Base-by-base conservation (phyloP, 2,888 invertebrate genomes). In the Tuta absoluta region DNA sequence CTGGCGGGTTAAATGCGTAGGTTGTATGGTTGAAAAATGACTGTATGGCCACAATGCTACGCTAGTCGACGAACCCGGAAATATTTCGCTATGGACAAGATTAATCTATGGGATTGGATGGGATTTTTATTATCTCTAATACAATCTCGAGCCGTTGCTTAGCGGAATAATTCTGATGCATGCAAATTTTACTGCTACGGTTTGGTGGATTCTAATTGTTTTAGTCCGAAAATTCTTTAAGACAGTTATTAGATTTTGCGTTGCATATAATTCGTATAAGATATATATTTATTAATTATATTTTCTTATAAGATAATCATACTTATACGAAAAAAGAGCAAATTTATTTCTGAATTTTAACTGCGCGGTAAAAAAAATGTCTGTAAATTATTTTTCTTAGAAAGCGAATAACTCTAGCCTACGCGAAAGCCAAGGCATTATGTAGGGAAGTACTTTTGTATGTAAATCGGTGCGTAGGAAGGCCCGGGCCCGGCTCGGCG, bases 21-120 rank as follows among this genome's bases (percentile, higher is more conserved):
- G 90, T 84, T 88, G 89, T 82, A 83, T 85, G 80, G 80, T 87
- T 89, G 90, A 90, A 91, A 90, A 91, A 91, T 89, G 89, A 86
- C 86, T 76, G 82, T 75, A 73, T 73, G 75, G 84, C 80, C 82
- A 90, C 89, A 89, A 90, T 91, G 84, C 87, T 85, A 81, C 83
- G 28, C 56, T 28, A 56, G 85, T 82, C 86, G 78, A 79, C 82
- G 87, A 88, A 87, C 89, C 90, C 85, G 90, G 89, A 91, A 88
- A 85, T 84, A 81, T 56, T 83, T 84, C 81, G 81, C 82, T 79
- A 84, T 82, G 81, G 86, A 85, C 85, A 86, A 85, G 84, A 87
- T 87, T 86, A 87, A 89, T 89, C 85, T 88, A 78, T 81, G 77
- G 76, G 49, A 61, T 76, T 68, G 68, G 70, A 67, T 74, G 75